A percentile compares a stretch with the other conserved stretches of the same genome.
phyloP scores from a whole-genome alignment of 2,113 vertebrate species.

The Lichenostomus cassidix region DNA sequence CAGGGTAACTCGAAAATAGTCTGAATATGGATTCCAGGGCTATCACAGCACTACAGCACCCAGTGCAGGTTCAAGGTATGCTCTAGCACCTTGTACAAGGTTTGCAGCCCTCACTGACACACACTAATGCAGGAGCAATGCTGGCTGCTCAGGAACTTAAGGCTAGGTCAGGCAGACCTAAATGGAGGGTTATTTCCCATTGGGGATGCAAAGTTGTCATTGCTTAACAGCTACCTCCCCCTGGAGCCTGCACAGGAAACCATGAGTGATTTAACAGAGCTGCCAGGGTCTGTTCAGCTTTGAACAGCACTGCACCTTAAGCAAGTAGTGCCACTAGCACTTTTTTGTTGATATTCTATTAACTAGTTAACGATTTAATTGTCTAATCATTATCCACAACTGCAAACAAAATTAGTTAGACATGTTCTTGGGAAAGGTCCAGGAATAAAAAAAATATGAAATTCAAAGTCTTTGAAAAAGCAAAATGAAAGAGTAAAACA shows the following conservation, averaged over 20 bases:
- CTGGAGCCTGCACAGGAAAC: background rate
- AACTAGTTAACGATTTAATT: background rate
- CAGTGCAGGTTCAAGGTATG: background rate
- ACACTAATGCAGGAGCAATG: background rate
- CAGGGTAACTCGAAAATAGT: background rate
- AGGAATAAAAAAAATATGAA: background rate
- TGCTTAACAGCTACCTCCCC: background rate
- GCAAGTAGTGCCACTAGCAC: background rate
- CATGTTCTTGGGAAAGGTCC: background rate
- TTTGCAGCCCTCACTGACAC: background rate
- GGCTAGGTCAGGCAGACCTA: background rate
- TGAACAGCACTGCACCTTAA: background rate
- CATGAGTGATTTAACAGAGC: background rate
- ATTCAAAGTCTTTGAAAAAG: background rate
- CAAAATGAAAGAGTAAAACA: background rate
- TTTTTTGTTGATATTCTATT: background rate
- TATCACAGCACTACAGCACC: background rate
- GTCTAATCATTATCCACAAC: background rate
- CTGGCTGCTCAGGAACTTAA: background rate
- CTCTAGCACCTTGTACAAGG: background rate
- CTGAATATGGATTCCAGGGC: background rate
- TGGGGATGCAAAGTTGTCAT: background rate
- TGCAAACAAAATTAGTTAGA: background rate
- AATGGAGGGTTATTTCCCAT: background rate
- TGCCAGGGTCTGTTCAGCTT: background rate